Evolutionary conservation across 1,140 invertebrate species (phyloP).

Genomic region (Drosophila melanogaster): Release_6_plus_ISO1_MT NT_033777.3:20358501-20359000

Average conservation of each 20-base stretch:
- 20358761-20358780: conserved; percentile 50
- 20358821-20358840: conserved; percentile 4
- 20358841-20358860: conserved; percentile 21
- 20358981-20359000: conserved; percentile 24
- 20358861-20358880: conserved; percentile 24
- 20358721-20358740: conserved; percentile 46
- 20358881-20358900: conserved; percentile 7
- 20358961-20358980: conserved; percentile 61
- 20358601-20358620: conserved; percentile 28
- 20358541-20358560: conserved; percentile 58
- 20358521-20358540: conserved; percentile 51
- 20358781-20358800: conserved; percentile 31
- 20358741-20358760: conserved; percentile 68
- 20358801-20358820: conserved; percentile 1
- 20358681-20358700: background rate
- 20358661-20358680: background rate
- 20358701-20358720: conserved; percentile 38
- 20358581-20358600: conserved; percentile 50
- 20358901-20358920: conserved; percentile 59
- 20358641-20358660: conserved; percentile 1
- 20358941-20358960: conserved; percentile 24
- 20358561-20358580: conserved; percentile 53
- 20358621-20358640: conserved; percentile 13
- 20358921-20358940: conserved; percentile 61
- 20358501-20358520: conserved; percentile 35